Conservation (phyloP, 2,888 invertebrate species). For the Slavum lentiscoides region DNA sequence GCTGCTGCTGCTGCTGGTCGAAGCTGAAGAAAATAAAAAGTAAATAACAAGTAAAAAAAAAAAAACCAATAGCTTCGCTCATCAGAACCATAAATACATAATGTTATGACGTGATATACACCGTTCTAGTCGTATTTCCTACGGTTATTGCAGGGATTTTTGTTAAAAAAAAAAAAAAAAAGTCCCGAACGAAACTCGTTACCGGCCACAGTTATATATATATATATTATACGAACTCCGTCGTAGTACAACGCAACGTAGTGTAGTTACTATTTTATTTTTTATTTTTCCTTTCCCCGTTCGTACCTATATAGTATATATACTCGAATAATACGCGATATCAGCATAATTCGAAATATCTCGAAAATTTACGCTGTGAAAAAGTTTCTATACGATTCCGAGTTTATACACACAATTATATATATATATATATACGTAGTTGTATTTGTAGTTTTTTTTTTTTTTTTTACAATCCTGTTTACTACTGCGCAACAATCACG, state of each 20-base stretch:
- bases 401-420: constrained; percentile 2
- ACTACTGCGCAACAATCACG: constrained; percentile 44
- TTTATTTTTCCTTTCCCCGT: constrained; percentile 29
- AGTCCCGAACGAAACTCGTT: constrained; percentile 10
- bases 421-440: not conserved
- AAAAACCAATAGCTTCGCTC: too few species aligned
- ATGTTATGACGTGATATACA: too few species aligned
- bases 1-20: too few species aligned
- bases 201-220: too few species aligned
- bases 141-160: too few species aligned
- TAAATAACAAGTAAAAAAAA: too few species aligned
- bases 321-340: constrained; percentile 35
- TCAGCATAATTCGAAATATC: constrained; percentile 44
- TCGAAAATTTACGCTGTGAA: constrained; percentile 50
- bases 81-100: too few species aligned
- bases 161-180: not conserved
- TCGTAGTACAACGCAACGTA: not conserved
- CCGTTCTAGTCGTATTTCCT: too few species aligned
- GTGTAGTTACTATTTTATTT: not conserved
- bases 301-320: too few species aligned
- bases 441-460: too few species aligned
- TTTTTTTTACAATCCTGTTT: constrained; percentile 48
- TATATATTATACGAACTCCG: not conserved
- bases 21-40: too few species aligned
- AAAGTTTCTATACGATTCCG: constrained; percentile 18